Percentiles rank a stretch among this genome's conserved stretches.
Conservation (phyloP, 2,888 invertebrate genomes). For the Hemicrepidius hirtus region DNA sequence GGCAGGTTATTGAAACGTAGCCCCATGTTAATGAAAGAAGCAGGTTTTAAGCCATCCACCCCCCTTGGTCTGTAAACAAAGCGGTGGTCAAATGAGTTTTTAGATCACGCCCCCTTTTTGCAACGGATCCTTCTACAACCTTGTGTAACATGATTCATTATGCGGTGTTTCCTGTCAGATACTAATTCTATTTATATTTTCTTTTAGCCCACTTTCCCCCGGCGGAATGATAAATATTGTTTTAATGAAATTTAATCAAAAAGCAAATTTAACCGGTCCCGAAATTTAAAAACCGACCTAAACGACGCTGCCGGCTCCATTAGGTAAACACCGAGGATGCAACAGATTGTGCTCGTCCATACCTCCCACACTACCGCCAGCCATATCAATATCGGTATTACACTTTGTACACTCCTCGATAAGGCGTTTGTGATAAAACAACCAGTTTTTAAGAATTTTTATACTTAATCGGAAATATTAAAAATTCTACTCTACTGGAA, state of each 20-base stretch:
- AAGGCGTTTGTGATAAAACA: conserved; percentile 48
- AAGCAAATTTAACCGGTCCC: conserved; percentile 26
- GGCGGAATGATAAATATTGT: conserved; percentile 56
- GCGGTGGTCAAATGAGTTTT: conserved; percentile 71
- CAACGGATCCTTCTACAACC: conserved; percentile 44
- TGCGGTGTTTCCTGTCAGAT: conserved; percentile 49
- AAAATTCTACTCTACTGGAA: too few species aligned
- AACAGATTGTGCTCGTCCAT: conserved; percentile 62
- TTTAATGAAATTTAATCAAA: conserved; percentile 48
- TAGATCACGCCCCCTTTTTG: conserved; percentile 60
- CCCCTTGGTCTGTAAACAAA: conserved; percentile 65
- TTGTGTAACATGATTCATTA: conserved; percentile 51
- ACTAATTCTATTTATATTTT: conserved; percentile 51
- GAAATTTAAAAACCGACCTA: conserved; percentile 38
- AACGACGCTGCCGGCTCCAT: conserved; percentile 58
- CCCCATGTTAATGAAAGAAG: conserved; percentile 71
- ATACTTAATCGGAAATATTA: too few species aligned
- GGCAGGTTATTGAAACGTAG: conserved; percentile 71
- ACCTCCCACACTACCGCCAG: conserved; percentile 54
- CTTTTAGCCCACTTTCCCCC: conserved; percentile 43
- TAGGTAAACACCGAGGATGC: conserved; percentile 62
- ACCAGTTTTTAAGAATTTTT: too few species aligned
- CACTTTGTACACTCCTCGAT: conserved; percentile 55
- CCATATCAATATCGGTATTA: conserved; percentile 60
- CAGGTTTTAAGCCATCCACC: conserved; percentile 67